Percentiles rank a stretch among this genome's conserved stretches.
phyloP scores from a whole-genome alignment of 2,888 invertebrate species.

The Apoda limacodes region DNA sequence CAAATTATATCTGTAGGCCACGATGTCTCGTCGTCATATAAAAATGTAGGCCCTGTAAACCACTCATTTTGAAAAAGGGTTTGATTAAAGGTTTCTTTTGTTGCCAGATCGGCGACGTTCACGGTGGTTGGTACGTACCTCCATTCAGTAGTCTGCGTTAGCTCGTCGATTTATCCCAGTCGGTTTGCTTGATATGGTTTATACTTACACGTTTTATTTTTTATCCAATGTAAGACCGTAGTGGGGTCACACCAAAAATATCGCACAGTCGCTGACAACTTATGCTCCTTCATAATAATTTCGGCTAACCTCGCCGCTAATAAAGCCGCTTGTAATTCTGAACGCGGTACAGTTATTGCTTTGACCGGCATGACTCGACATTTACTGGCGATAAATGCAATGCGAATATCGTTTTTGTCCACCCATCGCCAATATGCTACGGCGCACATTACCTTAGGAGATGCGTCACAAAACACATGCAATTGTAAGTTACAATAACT shows the following conservation, averaged over 20 bases:
- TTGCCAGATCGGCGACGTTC: too few relatives aligned
- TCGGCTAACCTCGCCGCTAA: conserved; percentile 10
- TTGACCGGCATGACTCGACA: conserved; percentile 9
- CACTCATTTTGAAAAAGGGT: too few relatives aligned
- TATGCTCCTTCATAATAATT: conserved; percentile 10
- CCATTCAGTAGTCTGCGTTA: conserved; percentile 9
- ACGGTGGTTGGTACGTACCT: conserved; percentile 14
- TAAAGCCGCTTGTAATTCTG: conserved; percentile 11
- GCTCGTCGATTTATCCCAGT: conserved; percentile 17
- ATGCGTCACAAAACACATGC: conserved; percentile 14
- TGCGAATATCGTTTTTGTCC: conserved; percentile 1
- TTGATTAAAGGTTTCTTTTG: too few relatives aligned
- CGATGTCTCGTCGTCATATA: background rate
- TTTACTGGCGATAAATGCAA: conserved; percentile 10
- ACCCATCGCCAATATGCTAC: conserved; percentile 14
- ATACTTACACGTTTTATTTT: conserved; percentile 11
- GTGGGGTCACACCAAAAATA: conserved; percentile 13
- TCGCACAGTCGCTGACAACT: background rate
- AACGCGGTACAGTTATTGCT: conserved; percentile 8
- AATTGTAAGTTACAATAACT: conserved; percentile 11
- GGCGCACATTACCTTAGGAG: conserved; percentile 9
- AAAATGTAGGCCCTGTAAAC: conserved; percentile 3
- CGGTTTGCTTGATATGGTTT: conserved; percentile 18
- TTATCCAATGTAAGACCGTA: conserved; percentile 15
- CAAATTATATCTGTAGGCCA: conserved; percentile 4